phyloP scores from a whole-genome alignment of 2,113 vertebrate species.

The Oreochromis aureus region DNA sequence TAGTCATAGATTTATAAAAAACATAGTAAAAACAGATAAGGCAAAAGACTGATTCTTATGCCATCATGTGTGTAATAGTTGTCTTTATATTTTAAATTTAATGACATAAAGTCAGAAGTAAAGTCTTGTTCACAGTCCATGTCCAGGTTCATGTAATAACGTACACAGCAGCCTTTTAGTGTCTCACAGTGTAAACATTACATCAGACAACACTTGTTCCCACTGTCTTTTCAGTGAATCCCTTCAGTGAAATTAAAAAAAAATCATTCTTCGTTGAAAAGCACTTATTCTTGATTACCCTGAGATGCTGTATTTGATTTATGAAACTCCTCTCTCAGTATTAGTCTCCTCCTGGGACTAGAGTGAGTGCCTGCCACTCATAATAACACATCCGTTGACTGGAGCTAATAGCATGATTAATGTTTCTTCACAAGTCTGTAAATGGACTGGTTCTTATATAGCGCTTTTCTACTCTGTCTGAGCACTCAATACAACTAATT shows the following conservation, averaged over 20 bases:
- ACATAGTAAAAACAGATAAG: not conserved
- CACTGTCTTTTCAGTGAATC: not conserved
- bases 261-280: not conserved
- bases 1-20: not conserved
- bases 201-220: not conserved
- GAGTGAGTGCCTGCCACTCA: not conserved
- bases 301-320: not conserved
- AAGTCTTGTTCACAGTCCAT: not conserved
- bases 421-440: not conserved
- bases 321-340: accelerated
- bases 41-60: not conserved
- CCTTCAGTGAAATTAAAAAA: not conserved
- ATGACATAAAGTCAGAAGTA: not conserved
- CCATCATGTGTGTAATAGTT: not conserved
- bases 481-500: not conserved
- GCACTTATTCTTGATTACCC: not conserved
- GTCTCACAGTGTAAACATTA: not conserved
- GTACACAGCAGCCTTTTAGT: not conserved
- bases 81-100: not conserved
- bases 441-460: not conserved
- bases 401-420: not conserved
- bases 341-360: not conserved
- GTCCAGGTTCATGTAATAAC: not conserved
- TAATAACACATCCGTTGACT: not conserved
- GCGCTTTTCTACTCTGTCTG: accelerated